phyloP scores from a whole-genome alignment of 1,140 invertebrate genomes.

The Batillaria attramentaria region DNA sequence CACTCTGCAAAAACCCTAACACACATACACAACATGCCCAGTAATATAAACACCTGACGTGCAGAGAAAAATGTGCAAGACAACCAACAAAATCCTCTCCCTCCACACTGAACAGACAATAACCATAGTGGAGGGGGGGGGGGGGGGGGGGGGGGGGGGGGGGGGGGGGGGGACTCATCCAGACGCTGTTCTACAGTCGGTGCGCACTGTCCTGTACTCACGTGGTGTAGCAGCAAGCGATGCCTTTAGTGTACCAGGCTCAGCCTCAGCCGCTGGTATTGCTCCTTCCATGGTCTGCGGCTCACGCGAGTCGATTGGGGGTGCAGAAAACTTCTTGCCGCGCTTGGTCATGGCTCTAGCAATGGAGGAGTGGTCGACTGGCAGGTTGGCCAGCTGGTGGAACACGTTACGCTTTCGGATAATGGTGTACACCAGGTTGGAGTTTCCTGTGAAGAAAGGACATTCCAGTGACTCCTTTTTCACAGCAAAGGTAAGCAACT shows the following conservation, averaged over 20 bases:
- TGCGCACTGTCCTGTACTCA: constrained; percentile 65
- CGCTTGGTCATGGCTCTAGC: constrained; percentile 85
- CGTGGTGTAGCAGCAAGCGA: constrained; percentile 90
- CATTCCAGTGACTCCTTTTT: too few relatives aligned
- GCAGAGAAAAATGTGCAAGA: too few relatives aligned
- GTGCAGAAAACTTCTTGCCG: constrained; percentile 71
- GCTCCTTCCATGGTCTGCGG: constrained; percentile 86
- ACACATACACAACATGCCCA: too few relatives aligned
- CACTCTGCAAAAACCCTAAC: too few relatives aligned
- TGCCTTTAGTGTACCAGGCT: constrained; percentile 82
- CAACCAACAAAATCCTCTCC: too few relatives aligned
- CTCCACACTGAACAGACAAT: too few relatives aligned
- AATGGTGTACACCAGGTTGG: constrained; percentile 98
- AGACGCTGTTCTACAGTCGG: too few relatives aligned
- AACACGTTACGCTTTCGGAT: constrained; percentile 98
- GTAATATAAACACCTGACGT: too few relatives aligned
- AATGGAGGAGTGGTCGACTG: constrained; percentile 91
- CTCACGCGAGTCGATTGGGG: constrained; percentile 54
- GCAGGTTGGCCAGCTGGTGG: constrained; percentile 95
- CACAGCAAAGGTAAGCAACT: too few relatives aligned
- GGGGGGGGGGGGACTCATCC: too few relatives aligned
- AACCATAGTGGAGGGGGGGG: too few relatives aligned
- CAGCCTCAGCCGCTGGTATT: constrained; percentile 82
- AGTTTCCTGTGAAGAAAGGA: constrained; percentile 82
- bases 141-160: too few relatives aligned